Evolutionary conservation across 2,888 invertebrate genomes (phyloP).

Genomic region (Lithophane semibrunnea): DNA sequence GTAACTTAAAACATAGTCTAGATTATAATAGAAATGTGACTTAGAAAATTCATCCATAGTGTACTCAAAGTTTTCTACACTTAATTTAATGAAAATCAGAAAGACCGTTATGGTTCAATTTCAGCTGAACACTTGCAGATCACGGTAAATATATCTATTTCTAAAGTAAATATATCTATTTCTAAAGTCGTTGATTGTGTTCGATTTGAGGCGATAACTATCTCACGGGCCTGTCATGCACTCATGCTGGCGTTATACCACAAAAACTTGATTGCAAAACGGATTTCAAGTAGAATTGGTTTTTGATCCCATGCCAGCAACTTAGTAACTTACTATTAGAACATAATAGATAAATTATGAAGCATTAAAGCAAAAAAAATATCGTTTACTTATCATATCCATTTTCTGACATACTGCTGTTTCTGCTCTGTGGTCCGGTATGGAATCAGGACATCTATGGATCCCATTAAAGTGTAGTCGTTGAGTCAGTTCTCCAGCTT

Average conservation of each 20-base stretch:
- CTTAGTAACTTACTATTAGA: not conserved
- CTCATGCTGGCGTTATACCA: conserved; percentile 8
- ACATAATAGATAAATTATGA: not conserved
- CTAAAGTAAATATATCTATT: conserved; percentile 17
- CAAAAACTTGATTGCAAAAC: conserved; percentile 48
- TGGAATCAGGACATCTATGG: not conserved
- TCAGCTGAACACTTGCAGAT: not conserved
- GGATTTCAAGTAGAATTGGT: conserved; percentile 22
- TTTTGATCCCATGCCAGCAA: not conserved
- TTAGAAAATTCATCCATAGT: not conserved
- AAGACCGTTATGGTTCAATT: not conserved
- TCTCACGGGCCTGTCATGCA: conserved; percentile 20
- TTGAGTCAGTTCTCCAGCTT: conserved; percentile 3
- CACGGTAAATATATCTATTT: conserved; percentile 9
- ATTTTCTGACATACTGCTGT: not conserved
- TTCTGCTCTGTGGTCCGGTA: not conserved
- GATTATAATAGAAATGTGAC: not conserved
- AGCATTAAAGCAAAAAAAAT: not conserved
- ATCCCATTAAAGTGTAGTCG: not conserved
- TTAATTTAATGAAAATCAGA: not conserved
- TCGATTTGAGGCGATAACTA: conserved; percentile 28
- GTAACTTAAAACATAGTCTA: too few relatives aligned
- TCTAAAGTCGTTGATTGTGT: conserved; percentile 17
- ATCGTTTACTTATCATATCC: not conserved
- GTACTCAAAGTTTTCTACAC: too few relatives aligned